Evolutionary conservation across 1,140 invertebrate species (phyloP).

Genomic region (Zophobas morio): DNA sequence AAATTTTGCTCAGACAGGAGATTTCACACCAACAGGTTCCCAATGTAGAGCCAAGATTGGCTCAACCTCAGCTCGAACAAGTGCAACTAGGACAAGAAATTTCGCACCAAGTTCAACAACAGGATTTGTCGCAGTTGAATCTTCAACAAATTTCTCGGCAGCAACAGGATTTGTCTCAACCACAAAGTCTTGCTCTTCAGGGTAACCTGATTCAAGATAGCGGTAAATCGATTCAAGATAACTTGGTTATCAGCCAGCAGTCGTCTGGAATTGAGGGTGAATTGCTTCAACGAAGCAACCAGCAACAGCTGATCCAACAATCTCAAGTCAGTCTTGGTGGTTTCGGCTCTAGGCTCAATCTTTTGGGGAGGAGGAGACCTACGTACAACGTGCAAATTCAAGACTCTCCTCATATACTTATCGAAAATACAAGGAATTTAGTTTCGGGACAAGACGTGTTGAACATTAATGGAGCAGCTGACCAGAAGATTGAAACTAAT

Average conservation of each 20-base stretch:
- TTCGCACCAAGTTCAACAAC: constrained; percentile 25
- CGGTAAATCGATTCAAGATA: constrained; percentile 22
- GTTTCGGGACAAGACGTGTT: constrained; percentile 72
- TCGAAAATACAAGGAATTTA: constrained; percentile 71
- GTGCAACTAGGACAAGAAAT: constrained; percentile 2
- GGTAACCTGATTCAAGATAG: neutral
- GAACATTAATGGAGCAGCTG: constrained; percentile 70
- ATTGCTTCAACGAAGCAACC: neutral
- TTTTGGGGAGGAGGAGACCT: neutral
- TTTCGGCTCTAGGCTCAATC: constrained; percentile 54
- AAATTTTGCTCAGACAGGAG: neutral
- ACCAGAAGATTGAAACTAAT: constrained; percentile 23
- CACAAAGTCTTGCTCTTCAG: constrained; percentile 1
- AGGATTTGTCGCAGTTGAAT: neutral
- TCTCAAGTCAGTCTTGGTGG: constrained; percentile 47
- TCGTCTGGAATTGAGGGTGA: neutral
- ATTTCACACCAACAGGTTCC: constrained; percentile 4
- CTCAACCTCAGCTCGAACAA: constrained; percentile 6
- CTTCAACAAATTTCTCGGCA: neutral
- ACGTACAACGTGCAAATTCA: neutral
- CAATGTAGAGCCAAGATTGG: neutral
- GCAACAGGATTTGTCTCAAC: neutral
- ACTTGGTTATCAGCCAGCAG: neutral
- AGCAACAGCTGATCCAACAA: neutral
- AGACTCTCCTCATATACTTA: constrained; percentile 63